phyloP scores from a whole-genome alignment of 2,888 invertebrate genomes.

The Omphaloscelis lunosa region DNA sequence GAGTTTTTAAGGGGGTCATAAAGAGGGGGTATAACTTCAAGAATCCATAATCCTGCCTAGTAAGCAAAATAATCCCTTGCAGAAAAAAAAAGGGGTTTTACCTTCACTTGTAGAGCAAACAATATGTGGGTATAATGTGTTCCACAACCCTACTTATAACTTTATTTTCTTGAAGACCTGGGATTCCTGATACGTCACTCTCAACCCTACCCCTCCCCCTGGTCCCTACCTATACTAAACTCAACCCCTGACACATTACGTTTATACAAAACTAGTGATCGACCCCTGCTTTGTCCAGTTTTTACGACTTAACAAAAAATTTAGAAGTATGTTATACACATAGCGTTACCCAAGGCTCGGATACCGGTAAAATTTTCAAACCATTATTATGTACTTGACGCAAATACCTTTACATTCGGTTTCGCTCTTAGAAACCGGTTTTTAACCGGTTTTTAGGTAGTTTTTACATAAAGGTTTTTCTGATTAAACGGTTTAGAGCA shows the following conservation, averaged over 20 bases:
- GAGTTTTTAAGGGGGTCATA: background rate
- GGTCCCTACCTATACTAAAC: too few species aligned
- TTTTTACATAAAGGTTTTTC: too few species aligned
- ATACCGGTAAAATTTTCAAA: too few species aligned
- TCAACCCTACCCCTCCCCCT: too few species aligned
- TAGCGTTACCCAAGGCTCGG: too few species aligned
- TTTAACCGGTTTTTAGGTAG: too few species aligned
- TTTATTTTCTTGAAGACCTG: background rate
- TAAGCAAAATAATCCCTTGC: background rate
- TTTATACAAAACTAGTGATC: background rate
- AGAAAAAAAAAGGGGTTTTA: background rate
- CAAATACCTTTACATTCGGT: too few species aligned
- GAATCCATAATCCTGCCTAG: background rate
- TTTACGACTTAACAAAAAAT: background rate
- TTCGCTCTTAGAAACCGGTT: too few species aligned
- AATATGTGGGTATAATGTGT: constrained; percentile 5
- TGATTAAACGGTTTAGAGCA: too few species aligned
- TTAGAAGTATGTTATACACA: too few species aligned
- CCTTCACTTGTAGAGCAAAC: background rate
- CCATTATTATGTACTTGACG: too few species aligned
- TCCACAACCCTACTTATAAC: too few species aligned
- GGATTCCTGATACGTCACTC: constrained; percentile 36
- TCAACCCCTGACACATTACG: constrained; percentile 9
- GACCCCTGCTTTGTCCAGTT: background rate
- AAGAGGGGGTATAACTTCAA: background rate